phyloP scores from a whole-genome alignment of 2,888 invertebrate species.

The Mantis religiosa region DNA sequence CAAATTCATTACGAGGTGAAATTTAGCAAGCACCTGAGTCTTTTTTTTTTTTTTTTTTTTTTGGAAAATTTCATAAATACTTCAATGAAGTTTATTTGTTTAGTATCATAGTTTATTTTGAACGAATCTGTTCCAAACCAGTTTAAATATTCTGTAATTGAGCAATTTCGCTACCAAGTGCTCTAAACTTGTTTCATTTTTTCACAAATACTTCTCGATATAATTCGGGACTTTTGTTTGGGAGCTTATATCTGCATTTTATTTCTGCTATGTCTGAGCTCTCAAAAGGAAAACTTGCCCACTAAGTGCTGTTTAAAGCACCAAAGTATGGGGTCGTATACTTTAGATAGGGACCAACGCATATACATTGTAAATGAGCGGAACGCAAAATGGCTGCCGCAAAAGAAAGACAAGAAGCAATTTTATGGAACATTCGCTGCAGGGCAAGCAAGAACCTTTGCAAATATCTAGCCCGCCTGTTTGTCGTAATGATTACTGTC shows the following conservation, averaged over 20 bases:
- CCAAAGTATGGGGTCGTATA: not conserved
- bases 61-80: too few relatives aligned
- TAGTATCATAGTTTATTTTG: too few relatives aligned
- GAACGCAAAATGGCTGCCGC: not conserved
- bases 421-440: not conserved
- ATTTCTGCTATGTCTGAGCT: not conserved
- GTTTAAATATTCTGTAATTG: too few relatives aligned
- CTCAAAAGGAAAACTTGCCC: not conserved
- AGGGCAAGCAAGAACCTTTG: not conserved
- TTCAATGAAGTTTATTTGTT: too few relatives aligned
- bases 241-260: not conserved
- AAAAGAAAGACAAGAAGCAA: not conserved
- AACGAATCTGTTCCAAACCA: too few relatives aligned
- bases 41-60: too few relatives aligned
- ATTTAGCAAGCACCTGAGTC: too few relatives aligned
- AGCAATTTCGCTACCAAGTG: too few relatives aligned
- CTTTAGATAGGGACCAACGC: not conserved
- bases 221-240: too few relatives aligned
- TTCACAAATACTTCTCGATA: too few relatives aligned
- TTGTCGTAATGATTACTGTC: not conserved
- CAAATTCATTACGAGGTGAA: too few relatives aligned
- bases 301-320: not conserved
- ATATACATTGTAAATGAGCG: not conserved
- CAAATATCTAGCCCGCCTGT: not conserved
- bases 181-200: too few relatives aligned